These are phyloP conservation scores for Crypturellus tataupa DNA, from an alignment of 2,797 vertebrate genomes.

Conservation along the genomic window DNA sequence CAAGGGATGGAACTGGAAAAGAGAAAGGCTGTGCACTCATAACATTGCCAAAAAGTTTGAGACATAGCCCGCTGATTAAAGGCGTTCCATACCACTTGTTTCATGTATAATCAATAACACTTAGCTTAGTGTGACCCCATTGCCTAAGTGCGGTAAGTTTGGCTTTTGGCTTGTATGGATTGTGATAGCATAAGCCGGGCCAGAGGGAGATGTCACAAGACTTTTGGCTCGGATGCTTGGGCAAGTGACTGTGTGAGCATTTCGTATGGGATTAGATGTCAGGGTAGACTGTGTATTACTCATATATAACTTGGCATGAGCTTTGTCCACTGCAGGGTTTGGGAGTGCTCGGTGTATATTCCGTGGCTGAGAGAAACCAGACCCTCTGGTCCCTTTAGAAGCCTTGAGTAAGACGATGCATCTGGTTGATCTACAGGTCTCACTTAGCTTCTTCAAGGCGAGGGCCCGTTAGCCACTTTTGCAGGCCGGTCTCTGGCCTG, in stretches of 20 bases:
- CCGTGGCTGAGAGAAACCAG: neutral
- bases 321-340: neutral
- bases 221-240: rapidly evolving
- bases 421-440: neutral
- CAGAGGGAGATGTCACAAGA: neutral
- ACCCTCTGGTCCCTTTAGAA: neutral
- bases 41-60: neutral
- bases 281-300: neutral
- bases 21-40: neutral
- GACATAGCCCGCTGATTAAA: neutral
- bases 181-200: neutral
- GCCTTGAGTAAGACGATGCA: neutral
- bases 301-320: neutral
- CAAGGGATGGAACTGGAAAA: neutral
- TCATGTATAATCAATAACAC: neutral
- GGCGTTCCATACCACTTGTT: neutral
- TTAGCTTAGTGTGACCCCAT: neutral
- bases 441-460: neutral
- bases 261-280: neutral
- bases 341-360: neutral
- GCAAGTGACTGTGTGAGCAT: neutral
- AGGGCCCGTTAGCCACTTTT: neutral
- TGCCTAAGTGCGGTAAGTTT: neutral
- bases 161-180: neutral
- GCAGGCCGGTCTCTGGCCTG: neutral